Base-by-base conservation (phyloP, 1,140 invertebrate genomes). In the Venustaconcha ellipsiformis region DNA sequence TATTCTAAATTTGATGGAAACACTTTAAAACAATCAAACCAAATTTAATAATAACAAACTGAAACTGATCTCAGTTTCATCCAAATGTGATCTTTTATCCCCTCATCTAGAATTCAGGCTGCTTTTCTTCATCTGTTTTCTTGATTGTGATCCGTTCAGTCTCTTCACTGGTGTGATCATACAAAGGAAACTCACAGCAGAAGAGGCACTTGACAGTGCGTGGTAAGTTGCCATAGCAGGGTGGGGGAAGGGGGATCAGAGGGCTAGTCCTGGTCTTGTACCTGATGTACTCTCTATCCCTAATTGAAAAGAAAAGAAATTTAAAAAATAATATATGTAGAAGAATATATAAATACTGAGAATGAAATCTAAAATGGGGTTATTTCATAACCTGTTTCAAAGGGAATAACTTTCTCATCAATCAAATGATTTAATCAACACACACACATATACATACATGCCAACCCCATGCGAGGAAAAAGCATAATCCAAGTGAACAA, bases 201-300 rank as follows among this genome's bases (percentile, higher is more conserved):
- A 95, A 87, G 6, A 95, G 90, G 82, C 94, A 95, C 87, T 96
- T 97, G 14, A 97, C 86, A 67, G 94, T 94, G 80, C 91, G 91
- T 14, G 96, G 96, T 13, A 97, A 94, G 88, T 95, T 94, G 1
- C 93, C 92, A 88, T 97, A 97, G 64, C 96, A 93, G 3, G 93
- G 91, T 0, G 95, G 94, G 2, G 96, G 96, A 79, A 97, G 93
- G 11, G 95, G 95, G 83, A 97, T 95, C 73, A 97, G 88, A 2
- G 95, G 95, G 71, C 95, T 96, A 18, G 96, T 97, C 1, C 94
- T 94, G 37, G 93, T 91, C 88, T 97, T 97, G 88, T 97, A 97
- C 81, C 94, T 93, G 72, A 94, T 92, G 90, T 97, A 97, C 82
- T 95, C 93, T 37, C 94, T 92, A 88, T 95, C 94, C 86, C 94